These are phyloP conservation scores for Gymnothorax javanicus DNA, from an alignment of 2,797 vertebrate species.

Conservation along the genomic window DNA sequence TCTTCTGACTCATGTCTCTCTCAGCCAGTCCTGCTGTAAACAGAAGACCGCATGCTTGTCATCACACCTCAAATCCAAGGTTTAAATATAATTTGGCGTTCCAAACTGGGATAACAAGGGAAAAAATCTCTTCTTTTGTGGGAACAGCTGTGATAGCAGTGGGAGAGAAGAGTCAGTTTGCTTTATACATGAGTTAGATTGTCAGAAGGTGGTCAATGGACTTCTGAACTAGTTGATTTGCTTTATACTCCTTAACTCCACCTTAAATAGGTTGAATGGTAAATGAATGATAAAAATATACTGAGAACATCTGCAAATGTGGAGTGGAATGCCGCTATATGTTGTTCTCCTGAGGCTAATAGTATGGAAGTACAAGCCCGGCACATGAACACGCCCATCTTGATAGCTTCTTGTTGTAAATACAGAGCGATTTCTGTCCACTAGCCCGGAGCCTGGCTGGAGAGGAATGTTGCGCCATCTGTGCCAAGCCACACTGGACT, in stretches of 20 bases:
- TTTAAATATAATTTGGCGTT: not conserved
- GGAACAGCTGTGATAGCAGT: not conserved
- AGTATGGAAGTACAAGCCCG: not conserved
- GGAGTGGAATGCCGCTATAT: not conserved
- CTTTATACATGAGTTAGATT: not conserved
- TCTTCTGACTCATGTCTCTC: not conserved
- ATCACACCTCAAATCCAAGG: not conserved
- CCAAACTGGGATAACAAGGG: not conserved
- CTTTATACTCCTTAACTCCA: not conserved
- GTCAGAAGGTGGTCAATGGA: not conserved
- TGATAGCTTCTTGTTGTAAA: not conserved
- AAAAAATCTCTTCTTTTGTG: not conserved
- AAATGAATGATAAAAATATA: not conserved
- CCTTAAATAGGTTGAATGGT: not conserved
- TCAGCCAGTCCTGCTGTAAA: not conserved
- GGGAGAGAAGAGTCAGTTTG: not conserved
- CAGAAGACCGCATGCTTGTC: not conserved
- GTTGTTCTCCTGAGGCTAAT: not conserved
- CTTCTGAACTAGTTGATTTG: not conserved
- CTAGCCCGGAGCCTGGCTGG: not conserved
- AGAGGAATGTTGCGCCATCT: not conserved
- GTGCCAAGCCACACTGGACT: slow-evolving; percentile 21
- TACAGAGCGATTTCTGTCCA: not conserved
- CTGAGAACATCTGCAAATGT: not conserved
- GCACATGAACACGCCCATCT: not conserved